phyloP scores from a whole-genome alignment of 2,888 invertebrate genomes.

The Loripinus fragilis region DNA sequence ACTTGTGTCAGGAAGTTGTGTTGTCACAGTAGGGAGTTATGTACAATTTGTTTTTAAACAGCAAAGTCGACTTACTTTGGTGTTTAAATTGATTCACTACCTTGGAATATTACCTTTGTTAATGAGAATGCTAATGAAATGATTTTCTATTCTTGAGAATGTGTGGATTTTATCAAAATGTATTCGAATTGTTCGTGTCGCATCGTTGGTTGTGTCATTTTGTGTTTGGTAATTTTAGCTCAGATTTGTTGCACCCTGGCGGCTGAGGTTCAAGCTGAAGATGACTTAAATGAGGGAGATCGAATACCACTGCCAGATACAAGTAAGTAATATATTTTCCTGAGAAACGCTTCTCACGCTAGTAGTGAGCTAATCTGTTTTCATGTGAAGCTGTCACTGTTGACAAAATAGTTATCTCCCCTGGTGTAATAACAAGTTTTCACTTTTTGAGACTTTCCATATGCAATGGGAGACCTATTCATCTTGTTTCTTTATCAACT shows the following conservation, averaged over 20 bases:
- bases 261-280: neutral
- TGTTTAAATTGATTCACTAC: neutral
- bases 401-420: too few species aligned
- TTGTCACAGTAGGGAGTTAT: conserved; percentile 1
- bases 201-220: conserved; percentile 9
- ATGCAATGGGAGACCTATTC: too few species aligned
- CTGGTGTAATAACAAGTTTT: too few species aligned
- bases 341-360: too few species aligned
- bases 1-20: conserved; percentile 8
- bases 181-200: neutral
- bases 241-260: neutral
- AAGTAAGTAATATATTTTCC: conserved; percentile 29
- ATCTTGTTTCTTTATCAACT: too few species aligned
- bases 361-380: too few species aligned
- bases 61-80: neutral
- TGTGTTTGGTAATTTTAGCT: neutral
- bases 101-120: neutral
- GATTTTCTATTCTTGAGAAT: neutral
- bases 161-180: neutral
- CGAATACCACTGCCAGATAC: conserved; percentile 45
- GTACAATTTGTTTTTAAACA: neutral
- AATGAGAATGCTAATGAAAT: neutral
- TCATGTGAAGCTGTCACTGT: too few species aligned
- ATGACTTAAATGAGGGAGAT: conserved; percentile 14
- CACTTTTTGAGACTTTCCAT: too few species aligned